phyloP scores from a whole-genome alignment of 64 coral and sea anemone species.

The Montipora efflorescens region DNA sequence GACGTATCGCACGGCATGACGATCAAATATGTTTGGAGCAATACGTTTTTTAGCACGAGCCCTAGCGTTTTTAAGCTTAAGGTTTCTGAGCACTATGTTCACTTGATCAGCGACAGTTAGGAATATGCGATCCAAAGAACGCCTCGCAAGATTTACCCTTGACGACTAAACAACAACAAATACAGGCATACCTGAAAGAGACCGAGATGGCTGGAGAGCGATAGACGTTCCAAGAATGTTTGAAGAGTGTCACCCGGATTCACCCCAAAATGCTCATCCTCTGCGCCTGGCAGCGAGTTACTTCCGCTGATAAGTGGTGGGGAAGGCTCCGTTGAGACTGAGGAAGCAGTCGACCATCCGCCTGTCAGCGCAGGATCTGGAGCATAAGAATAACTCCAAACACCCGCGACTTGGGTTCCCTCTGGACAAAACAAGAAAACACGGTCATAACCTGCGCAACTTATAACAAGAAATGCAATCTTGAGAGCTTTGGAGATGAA shows the following conservation, averaged over 20 bases:
- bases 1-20: no score
- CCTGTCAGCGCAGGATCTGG: conserved; percentile 80
- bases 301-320: conserved; percentile 74
- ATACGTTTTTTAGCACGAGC: no score
- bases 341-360: conserved; percentile 85
- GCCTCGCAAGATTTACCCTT: neutral
- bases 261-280: conserved; percentile 66
- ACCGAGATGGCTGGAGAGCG: conserved; percentile 92
- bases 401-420: conserved; percentile 70
- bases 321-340: conserved; percentile 52
- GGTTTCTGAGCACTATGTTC: no score
- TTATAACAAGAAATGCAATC: no score
- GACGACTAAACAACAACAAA: neutral
- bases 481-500: neutral
- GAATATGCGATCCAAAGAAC: no score
- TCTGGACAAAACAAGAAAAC: conserved; percentile 35
- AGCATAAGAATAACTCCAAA: conserved; percentile 90
- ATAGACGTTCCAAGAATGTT: conserved; percentile 93
- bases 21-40: no score
- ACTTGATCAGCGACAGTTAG: no score
- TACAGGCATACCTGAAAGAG: conserved; percentile 85
- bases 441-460: neutral
- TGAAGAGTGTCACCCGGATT: conserved; percentile 86
- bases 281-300: conserved; percentile 60
- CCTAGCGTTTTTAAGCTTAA: no score